Evolutionary conservation across 2,888 invertebrate species (phyloP), one percentile per base, ranked within the genome.

Genomic region (Liodrosophila aerea): DNA sequence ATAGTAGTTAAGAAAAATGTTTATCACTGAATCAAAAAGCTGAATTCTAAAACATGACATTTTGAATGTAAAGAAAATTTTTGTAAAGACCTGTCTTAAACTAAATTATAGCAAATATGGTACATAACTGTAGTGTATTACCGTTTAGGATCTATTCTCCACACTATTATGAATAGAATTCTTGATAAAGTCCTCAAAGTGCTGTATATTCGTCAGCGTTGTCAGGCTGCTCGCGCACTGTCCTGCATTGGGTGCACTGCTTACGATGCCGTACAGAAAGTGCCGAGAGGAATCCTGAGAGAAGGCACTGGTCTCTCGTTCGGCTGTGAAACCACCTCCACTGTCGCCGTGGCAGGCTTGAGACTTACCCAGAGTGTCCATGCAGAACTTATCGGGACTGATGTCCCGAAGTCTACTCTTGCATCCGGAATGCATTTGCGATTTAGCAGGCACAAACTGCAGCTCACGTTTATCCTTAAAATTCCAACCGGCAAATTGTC

Each of bases 221-320:
- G 82, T 81, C 34, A 82, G 36, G 8, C 74, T 74, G 16, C 69
- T 60, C 22, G 81, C 86, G 47, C 81, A 82, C 41, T 66, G 58
- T 1, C 70, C 85, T 0, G 86, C 82, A 37, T 69, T 86, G 3
- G 86, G 81, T 0, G 81, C 81, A 50, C 72, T 84, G 44, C 81
- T 82, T 1, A 82, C 86, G 8, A 82, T 40, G n/a, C 81, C 81
- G 7, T 61, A 60, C 0, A 82, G 51, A 22, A 49, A 68, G 37
- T 86, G 64, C 1, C 85, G 61, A 0, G 0, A 0, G 0, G 30
- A 12, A 1, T 51, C 44, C 3, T 33, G 41, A 1, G 54, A 50
- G n/a, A 64, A 51, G 12, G 15, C 13, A 0, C 5, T n/a, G 1
- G 53, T 49, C 7, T 64, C 37, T 0, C 50, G 50, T 11, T 39